Percentiles rank a stretch among this genome's conserved stretches.
phyloP scores from a whole-genome alignment of 2,113 vertebrate species.

The Brachypteracias leptosomus region DNA sequence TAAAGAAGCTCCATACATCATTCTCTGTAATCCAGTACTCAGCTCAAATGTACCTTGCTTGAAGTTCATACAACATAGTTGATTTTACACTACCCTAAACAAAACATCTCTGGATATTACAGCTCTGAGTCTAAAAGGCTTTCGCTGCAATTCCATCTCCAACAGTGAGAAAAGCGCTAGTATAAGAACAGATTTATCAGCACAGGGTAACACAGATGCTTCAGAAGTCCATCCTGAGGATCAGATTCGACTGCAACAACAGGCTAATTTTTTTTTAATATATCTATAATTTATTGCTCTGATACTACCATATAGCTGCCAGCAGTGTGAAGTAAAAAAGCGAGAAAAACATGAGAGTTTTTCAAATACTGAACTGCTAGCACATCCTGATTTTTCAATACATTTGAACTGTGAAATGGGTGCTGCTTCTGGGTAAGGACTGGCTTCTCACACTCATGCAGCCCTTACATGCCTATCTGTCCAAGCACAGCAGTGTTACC shows the following conservation, averaged over 20 bases:
- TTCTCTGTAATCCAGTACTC: slow-evolving; percentile 37
- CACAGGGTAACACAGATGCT: neutral
- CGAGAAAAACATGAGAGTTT: neutral
- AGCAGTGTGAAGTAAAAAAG: neutral
- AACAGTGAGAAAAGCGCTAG: neutral
- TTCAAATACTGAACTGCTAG: neutral
- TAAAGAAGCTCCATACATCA: slow-evolving; percentile 66
- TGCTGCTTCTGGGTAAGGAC: neutral
- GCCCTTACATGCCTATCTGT: neutral
- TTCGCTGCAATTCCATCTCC: neutral
- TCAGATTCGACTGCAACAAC: neutral
- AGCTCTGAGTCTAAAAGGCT: neutral
- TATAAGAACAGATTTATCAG: neutral
- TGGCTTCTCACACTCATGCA: neutral
- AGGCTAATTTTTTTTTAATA: neutral
- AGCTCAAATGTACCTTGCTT: slow-evolving; percentile 25
- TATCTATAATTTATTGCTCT: neutral
- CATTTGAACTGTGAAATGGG: neutral
- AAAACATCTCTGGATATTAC: slow-evolving; percentile 41
- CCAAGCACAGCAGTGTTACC: neutral
- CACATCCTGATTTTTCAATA: neutral
- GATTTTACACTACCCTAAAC: slow-evolving; percentile 48
- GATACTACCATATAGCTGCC: neutral
- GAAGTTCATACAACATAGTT: slow-evolving; percentile 30
- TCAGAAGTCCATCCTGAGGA: neutral